These are phyloP conservation scores for Pseudopleuronectes americanus DNA, from an alignment of 2,797 vertebrate genomes.

Conservation along the genomic window DNA sequence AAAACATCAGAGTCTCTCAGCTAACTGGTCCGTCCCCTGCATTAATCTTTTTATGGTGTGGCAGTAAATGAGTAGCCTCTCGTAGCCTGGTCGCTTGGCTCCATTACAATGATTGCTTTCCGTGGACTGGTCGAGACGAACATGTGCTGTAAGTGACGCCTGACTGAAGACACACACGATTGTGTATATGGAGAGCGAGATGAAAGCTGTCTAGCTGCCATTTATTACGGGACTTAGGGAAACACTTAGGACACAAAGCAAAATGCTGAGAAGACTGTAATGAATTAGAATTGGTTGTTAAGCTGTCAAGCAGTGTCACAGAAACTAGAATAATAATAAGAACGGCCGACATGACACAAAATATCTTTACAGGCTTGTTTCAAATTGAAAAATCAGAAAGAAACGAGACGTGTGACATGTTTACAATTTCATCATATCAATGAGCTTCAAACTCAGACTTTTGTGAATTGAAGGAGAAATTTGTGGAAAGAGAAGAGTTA, in stretches of 20 bases:
- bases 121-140: slow-evolving; percentile 39
- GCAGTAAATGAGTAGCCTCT: slow-evolving; percentile 30
- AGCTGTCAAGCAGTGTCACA: slow-evolving; percentile 34
- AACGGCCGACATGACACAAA: slow-evolving; percentile 1
- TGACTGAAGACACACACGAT: slow-evolving; percentile 52
- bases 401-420: too few relatives aligned
- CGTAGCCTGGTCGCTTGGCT: slow-evolving; percentile 30
- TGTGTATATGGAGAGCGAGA: slow-evolving; percentile 43
- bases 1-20: slow-evolving; percentile 7
- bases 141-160: slow-evolving; percentile 43
- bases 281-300: slow-evolving; percentile 45
- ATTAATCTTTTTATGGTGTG: slow-evolving; percentile 47
- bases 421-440: too few relatives aligned
- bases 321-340: slow-evolving; percentile 13
- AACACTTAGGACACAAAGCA: slow-evolving; percentile 44
- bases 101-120: slow-evolving; percentile 75
- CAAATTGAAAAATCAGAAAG: too few relatives aligned
- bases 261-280: slow-evolving; percentile 38
- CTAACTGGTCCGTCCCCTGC: slow-evolving; percentile 43
- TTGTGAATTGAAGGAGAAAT: slow-evolving; percentile 15
- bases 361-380: neutral
- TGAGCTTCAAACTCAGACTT: neutral
- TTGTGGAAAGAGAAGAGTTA: slow-evolving; percentile 28
- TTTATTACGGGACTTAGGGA: slow-evolving; percentile 43
- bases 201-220: slow-evolving; percentile 50